Evolutionary conservation across 2,797 vertebrate genomes (phyloP), one percentile per base, ranked within the genome.

Genomic region (Muscicapa striata): DNA sequence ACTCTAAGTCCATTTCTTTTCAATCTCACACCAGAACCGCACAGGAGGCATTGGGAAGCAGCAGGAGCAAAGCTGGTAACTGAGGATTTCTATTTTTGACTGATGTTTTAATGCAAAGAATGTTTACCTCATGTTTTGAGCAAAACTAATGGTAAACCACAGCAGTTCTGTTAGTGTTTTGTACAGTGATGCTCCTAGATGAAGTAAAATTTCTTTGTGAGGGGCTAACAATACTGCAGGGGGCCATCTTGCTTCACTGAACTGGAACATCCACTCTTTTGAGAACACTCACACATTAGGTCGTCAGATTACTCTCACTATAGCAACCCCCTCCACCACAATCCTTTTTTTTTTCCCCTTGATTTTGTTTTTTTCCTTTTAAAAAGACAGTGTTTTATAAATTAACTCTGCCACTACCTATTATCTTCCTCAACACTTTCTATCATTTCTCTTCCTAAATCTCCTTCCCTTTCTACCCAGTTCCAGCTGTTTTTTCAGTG

Each of bases 171-270:
- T 41, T 63, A 64, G 58, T 87, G 54, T 63, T 67, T 77, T 68
- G 57, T 46, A 80, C 69, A 80, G 74, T 88, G 84, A 46, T 80
- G 58, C 68, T 90, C 72, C 90, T 34, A 76, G 68, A 84, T 79
- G 87, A 96, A 94, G 61, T 3, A 22, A 79, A 83, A 77, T 93
- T 89, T 92, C 89, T 95, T 86, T 96, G 81, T 96, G 90, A 92
- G 80, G 78, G 94, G 64, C 91, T 94, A 87, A 86, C 86, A 87
- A 74, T 97, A 93, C 96, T 94, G 96, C 97, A 97, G 95, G 97
- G 96, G 96, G 97, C 96, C 96, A 97, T 95, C 96, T 95, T 97
- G 97, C 97, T 97, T 97, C 97, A 97, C 93, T 97, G 97, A 97
- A 97, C 95, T 96, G 96, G 95, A 96, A 96, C 92, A 95, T 91